Base-by-base conservation (phyloP, 2,797 vertebrate species). In the Heliangelus exortis region DNA sequence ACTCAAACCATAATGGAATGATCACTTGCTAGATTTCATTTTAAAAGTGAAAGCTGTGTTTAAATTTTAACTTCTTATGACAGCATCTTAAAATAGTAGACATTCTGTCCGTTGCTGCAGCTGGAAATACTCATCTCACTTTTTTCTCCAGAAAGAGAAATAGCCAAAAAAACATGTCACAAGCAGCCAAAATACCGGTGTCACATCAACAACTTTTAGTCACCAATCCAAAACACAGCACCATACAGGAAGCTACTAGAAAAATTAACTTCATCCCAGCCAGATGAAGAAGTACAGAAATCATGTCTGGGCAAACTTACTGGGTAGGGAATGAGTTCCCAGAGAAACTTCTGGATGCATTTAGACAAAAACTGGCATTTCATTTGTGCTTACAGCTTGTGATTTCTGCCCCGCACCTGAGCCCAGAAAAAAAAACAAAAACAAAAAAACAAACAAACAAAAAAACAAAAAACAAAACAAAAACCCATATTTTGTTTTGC, bases 11-110 rank as follows among this genome's bases (percentile, higher is more conserved):
- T 87, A 94, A 77, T 58, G 87, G 63, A 72, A 55, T 65, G 23
- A 65, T 57, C 47, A 59, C 41, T 93, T 82, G 48, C 65, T 85
- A 45, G 72, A 78, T 85, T 91, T 79, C 10, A 26, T 76, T 96
- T 92, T 84, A 88, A 69, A 53, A 93, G 63, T 59, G 69, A 73
- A 92, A 84, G 34, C 62, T 78, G 85, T 81, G 28, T 85, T 92
- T 89, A 81, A 86, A 68, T 85, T 33, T 83, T 63, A 69, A 55
- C 59, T 55, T 41, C 53, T 89, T 55, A 15, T 54, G 58, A 55
- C 41, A 90, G 7, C 63, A 62, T 63, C 50, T 87, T 92, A 75
- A 94, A 90, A 43, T 76, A 84, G 31, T 75, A 76, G 57, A 45
- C 21, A 21, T 81, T 57, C 67, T 85, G 33, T 85, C 75, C 50